Evolutionary conservation across 1,140 invertebrate genomes (phyloP), one percentile per base, ranked within the genome.

Genomic region (Tetranychus urticae): DNA sequence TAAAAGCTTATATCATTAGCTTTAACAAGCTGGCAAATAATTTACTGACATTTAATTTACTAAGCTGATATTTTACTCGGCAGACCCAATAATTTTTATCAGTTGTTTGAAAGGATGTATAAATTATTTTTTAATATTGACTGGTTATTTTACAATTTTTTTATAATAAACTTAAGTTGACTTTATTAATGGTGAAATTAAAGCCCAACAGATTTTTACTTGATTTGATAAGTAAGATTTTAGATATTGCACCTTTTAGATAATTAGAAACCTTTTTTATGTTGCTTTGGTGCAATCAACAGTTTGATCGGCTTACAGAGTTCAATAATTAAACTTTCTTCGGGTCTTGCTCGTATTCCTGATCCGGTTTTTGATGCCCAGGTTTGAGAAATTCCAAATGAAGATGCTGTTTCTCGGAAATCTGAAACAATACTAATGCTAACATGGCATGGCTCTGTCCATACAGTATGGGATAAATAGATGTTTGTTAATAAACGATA

Each of bases 261-360:
- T 52, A 33, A 14, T 37, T n/a, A 56, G 35, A 64, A 33, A 59
- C 35, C 33, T 65, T 85, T 79, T 70, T 89, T 88, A 8, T 88
- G 82, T 5, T 85, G 81, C 72, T 90, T 92, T 0, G 86, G 85
- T 31, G 82, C 81, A 54, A 93, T 84, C 37, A 85, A 80, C n/a
- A 93, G 81, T 70, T 87, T 85, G 1, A 89, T 84, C 13, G 88
- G 84, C 69, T 87, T 86, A 69, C 88, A 88, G 2, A 94, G 73
- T 68, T 91, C 85, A 61, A 92, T 79, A 2, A 84, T 76, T 58
- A 79, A 79, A 23, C 78, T 78, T 67, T 80, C 77, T 56, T 79
- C 77, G 61, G 61, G 61, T 46, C 46, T 54, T n/a, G 37, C 48
- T 61, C 42, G 55, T 6, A 56, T 48, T 10, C 59, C 60, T 33